Evolutionary conservation across 1,140 invertebrate genomes (phyloP).

Genomic region (Drosophila kohkoa): DNA sequence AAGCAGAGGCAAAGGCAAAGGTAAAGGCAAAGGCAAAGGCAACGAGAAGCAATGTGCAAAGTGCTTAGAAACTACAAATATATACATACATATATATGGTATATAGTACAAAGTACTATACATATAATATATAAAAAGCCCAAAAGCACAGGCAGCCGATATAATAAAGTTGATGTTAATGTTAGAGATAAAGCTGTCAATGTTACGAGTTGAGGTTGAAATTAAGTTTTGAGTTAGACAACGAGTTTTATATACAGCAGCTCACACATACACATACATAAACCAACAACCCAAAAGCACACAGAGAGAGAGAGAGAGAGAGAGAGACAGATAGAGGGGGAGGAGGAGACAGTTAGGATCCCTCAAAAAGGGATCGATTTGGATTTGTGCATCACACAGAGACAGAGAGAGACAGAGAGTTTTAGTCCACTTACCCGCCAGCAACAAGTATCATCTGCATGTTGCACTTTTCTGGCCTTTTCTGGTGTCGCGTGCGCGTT

Average conservation of each 20-base stretch:
- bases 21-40: conserved; percentile 31
- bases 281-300: conserved; percentile 16
- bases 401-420: neutral
- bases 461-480: conserved; percentile 41
- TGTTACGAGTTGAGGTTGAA: neutral
- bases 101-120: too few relatives aligned
- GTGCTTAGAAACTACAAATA: conserved; percentile 4
- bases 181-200: neutral
- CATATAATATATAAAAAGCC: conserved; percentile 3
- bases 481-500: neutral
- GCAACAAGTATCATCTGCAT: conserved; percentile 85
- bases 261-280: conserved; percentile 1
- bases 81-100: too few relatives aligned
- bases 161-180: conserved; percentile 8
- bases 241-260: conserved; percentile 10
- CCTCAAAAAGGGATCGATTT: neutral
- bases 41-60: conserved; percentile 40
- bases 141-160: neutral
- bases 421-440: conserved; percentile 79
- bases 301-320: neutral
- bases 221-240: conserved; percentile 10
- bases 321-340: neutral
- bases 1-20: neutral
- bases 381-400: neutral
- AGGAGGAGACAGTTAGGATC: neutral